Conservation (phyloP, 2,888 invertebrate species). For the Agrilus mali region DNA sequence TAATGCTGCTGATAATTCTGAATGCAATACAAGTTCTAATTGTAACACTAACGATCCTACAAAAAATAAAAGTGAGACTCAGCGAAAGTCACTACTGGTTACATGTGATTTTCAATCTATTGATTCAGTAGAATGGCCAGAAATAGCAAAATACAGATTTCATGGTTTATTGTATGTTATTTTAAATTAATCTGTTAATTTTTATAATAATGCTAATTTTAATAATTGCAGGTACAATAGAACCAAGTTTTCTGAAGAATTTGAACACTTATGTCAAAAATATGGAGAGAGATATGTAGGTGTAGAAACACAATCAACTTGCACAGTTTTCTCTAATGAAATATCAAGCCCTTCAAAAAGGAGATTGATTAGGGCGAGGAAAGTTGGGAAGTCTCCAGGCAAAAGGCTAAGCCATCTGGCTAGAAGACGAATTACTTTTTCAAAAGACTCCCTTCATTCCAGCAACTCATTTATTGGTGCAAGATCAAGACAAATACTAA, state of each 20-base stretch:
- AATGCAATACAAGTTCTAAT: not conserved
- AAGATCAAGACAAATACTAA: conserved; percentile 43
- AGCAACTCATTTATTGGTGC: conserved; percentile 29
- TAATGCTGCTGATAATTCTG: not conserved
- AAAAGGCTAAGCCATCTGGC: conserved; percentile 66
- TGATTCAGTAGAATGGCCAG: conserved; percentile 42
- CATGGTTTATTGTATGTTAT: conserved; percentile 60
- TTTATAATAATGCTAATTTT: conserved; percentile 2
- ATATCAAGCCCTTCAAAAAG: conserved; percentile 48
- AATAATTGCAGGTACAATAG: conserved; percentile 56
- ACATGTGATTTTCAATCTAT: conserved; percentile 31
- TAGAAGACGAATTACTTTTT: conserved; percentile 60
- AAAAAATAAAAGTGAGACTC: conserved; percentile 8
- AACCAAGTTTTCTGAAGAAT: conserved; percentile 54
- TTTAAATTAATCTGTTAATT: not conserved
- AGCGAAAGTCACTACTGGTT: conserved; percentile 23
- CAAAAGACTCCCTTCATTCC: conserved; percentile 36
- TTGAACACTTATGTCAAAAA: conserved; percentile 51
- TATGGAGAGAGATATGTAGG: conserved; percentile 61
- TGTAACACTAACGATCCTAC: conserved; percentile 7
- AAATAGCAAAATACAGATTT: conserved; percentile 46
- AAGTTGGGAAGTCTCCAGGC: conserved; percentile 55
- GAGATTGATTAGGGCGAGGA: conserved; percentile 35
- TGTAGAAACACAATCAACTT: conserved; percentile 58
- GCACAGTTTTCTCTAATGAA: conserved; percentile 46